Evolutionary conservation across 2,888 invertebrate species (phyloP).

Genomic region (Cordilura impudica): DNA sequence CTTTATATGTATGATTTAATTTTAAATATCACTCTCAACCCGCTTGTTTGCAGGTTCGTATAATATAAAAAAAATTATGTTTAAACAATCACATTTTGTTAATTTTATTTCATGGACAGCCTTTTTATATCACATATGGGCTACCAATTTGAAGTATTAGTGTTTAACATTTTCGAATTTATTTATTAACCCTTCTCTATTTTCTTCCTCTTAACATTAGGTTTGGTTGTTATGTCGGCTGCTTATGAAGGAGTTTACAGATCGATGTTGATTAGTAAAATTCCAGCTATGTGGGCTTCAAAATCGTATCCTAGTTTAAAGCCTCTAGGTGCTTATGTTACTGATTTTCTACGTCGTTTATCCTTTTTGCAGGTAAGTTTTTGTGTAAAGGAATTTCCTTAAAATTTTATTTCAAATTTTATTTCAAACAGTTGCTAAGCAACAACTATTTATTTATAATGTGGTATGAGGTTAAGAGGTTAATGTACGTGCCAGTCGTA

Average conservation of each 20-base stretch:
- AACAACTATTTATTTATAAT: slow-evolving; percentile 53
- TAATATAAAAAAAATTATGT: too few species aligned
- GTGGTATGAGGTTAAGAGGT: slow-evolving; percentile 35
- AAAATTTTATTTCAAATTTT: not conserved
- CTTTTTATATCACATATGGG: too few species aligned
- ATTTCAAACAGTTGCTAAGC: slow-evolving; percentile 31
- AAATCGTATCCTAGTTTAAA: slow-evolving; percentile 95
- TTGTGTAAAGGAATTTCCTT: not conserved
- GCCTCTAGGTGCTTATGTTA: slow-evolving; percentile 91
- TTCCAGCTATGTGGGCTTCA: slow-evolving; percentile 90
- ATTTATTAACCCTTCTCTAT: not conserved
- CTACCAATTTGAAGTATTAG: slow-evolving; percentile 10
- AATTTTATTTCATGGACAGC: too few species aligned
- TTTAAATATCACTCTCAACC: too few species aligned
- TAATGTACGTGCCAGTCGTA: too few species aligned
- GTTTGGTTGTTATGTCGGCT: slow-evolving; percentile 90
- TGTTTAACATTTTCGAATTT: not conserved
- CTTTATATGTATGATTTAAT: too few species aligned
- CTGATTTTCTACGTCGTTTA: slow-evolving; percentile 90
- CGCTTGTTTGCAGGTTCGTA: too few species aligned
- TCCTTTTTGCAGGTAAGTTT: slow-evolving; percentile 87
- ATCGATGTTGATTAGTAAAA: slow-evolving; percentile 89
- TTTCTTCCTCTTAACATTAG: slow-evolving; percentile 77
- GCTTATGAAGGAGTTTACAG: slow-evolving; percentile 91
- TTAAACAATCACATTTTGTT: too few species aligned